phyloP scores from a whole-genome alignment of 1,140 invertebrate species.

The Eciton burchellii region DNA sequence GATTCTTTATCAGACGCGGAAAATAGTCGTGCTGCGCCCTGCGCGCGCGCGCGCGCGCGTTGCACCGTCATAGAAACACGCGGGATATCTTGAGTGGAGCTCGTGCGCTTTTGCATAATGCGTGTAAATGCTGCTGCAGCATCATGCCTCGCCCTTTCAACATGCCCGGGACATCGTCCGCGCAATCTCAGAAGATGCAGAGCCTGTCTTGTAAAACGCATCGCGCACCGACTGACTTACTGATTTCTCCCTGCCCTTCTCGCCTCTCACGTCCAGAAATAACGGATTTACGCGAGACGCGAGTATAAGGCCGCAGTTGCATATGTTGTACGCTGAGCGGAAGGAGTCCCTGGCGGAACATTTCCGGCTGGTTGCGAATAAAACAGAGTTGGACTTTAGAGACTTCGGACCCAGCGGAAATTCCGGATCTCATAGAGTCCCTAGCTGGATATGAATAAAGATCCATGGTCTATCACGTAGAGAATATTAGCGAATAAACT shows the following conservation, averaged over 20 bases:
- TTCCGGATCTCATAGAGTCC: not conserved
- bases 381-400: too few relatives aligned
- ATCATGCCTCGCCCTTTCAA: constrained; percentile 15
- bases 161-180: not conserved
- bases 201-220: constrained; percentile 22
- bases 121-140: constrained; percentile 30
- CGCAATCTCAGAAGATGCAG: constrained; percentile 48
- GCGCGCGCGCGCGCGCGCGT: too few relatives aligned
- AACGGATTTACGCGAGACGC: not conserved
- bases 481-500: too few relatives aligned
- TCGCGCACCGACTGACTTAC: not conserved
- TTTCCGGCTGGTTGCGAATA: not conserved
- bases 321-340: not conserved
- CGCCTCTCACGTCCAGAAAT: not conserved
- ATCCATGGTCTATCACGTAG: too few relatives aligned
- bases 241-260: too few relatives aligned
- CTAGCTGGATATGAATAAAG: constrained; percentile 18
- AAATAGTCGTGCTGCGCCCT: too few relatives aligned
- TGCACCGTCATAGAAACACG: not conserved
- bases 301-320: not conserved
- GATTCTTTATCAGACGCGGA: not conserved
- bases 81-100: not conserved
- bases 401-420: not conserved
- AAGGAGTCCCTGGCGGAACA: not conserved
- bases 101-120: constrained; percentile 45